A percentile compares a stretch with the other conserved stretches of the same genome.
Conservation (phyloP, 2,797 vertebrate genomes). For the Hippopotamyrus pictus region DNA sequence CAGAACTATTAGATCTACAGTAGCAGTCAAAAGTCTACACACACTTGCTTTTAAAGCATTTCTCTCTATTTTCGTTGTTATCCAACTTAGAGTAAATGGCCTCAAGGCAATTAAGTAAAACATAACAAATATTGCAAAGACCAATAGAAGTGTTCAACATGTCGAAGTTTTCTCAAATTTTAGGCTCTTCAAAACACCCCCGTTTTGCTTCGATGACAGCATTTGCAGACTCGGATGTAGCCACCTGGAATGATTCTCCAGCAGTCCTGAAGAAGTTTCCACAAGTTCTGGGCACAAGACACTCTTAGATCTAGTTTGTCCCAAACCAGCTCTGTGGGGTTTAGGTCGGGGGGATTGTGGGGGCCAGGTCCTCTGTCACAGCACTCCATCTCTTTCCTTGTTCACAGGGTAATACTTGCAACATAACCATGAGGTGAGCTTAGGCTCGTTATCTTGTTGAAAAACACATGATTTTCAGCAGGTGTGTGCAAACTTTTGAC, state of each 20-base stretch:
- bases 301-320: not conserved
- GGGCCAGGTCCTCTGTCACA: not conserved
- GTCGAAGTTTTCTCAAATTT: not conserved
- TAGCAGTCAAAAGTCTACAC: not conserved
- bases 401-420: not conserved
- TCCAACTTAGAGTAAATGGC: not conserved
- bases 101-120: not conserved
- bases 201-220: not conserved
- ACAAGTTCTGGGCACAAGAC: not conserved
- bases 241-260: not conserved
- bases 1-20: not conserved
- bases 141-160: not conserved
- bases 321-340: not conserved
- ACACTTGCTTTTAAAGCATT: not conserved
- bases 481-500: not conserved
- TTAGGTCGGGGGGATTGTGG: not conserved
- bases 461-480: not conserved
- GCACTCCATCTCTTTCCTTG: not conserved
- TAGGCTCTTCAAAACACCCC: not conserved
- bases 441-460: not conserved
- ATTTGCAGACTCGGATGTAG: not conserved
- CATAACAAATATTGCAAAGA: not conserved
- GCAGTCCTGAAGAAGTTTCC: not conserved
- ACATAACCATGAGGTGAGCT: not conserved
- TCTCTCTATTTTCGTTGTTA: not conserved